Evolutionary conservation across 1,140 invertebrate genomes (phyloP).

Genomic region (Magallana angulata): DNA sequence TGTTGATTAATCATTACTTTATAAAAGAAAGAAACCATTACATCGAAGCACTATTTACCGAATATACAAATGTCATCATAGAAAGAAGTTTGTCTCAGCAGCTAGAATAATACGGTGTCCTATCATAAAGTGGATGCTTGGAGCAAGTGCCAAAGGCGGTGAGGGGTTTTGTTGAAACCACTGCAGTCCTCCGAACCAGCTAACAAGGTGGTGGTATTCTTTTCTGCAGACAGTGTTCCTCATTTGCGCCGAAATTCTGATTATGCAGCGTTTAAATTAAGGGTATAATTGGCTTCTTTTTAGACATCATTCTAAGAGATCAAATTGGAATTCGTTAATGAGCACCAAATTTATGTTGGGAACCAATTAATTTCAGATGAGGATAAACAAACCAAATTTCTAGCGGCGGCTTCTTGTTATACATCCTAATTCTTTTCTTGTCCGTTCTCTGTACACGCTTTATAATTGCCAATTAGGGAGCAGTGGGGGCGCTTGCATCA

Average conservation of each 20-base stretch:
- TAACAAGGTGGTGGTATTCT: slow-evolving; percentile 31
- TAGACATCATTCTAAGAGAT: slow-evolving; percentile 32
- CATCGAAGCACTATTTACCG: too few relatives aligned
- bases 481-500: slow-evolving; percentile 33
- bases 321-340: slow-evolving; percentile 36
- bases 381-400: slow-evolving; percentile 36
- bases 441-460: slow-evolving; percentile 4
- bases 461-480: slow-evolving; percentile 34
- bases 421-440: slow-evolving; percentile 33
- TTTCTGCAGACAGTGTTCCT: slow-evolving; percentile 18
- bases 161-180: slow-evolving; percentile 13
- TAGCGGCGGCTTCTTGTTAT: slow-evolving; percentile 22
- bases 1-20: too few relatives aligned
- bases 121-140: too few relatives aligned
- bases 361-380: slow-evolving; percentile 38
- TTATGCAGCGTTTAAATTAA: slow-evolving; percentile 38
- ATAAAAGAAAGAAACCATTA: too few relatives aligned
- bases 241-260: slow-evolving; percentile 27
- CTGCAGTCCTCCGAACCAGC: not conserved
- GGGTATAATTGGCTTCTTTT: slow-evolving; percentile 27
- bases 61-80: too few relatives aligned
- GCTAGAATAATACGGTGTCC: too few relatives aligned
- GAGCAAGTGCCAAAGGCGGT: not conserved
- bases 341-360: slow-evolving; percentile 32
- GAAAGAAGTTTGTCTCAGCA: too few relatives aligned